These are phyloP conservation scores for Suillia variegata DNA, from an alignment of 2,888 invertebrate species.

Conservation along the genomic window DNA sequence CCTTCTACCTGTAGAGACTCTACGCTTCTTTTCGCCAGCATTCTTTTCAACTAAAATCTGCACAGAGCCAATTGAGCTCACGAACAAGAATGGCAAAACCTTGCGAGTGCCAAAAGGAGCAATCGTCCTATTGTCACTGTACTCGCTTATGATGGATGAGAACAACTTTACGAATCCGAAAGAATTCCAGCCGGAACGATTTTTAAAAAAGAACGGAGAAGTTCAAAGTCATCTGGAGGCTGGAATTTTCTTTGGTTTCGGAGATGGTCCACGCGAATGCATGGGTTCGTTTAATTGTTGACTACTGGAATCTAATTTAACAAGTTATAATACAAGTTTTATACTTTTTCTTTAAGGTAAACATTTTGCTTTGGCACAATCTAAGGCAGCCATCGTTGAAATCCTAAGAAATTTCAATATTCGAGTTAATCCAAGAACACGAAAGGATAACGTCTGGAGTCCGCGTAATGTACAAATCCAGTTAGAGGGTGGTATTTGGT, in stretches of 20 bases:
- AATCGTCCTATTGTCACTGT: slow-evolving; percentile 43
- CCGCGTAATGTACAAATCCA: slow-evolving; percentile 38
- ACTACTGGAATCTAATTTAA: too few relatives aligned
- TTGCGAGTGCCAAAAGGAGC: slow-evolving; percentile 40
- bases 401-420: slow-evolving; percentile 54
- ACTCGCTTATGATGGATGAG: slow-evolving; percentile 44
- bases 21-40: slow-evolving; percentile 49
- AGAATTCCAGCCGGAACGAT: slow-evolving; percentile 53
- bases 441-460: slow-evolving; percentile 47
- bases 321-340: too few relatives aligned
- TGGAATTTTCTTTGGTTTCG: slow-evolving; percentile 50
- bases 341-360: slow-evolving; percentile 44
- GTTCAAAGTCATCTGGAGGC: slow-evolving; percentile 45
- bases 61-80: slow-evolving; percentile 41
- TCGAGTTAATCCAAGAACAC: slow-evolving; percentile 48
- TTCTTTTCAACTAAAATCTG: slow-evolving; percentile 43
- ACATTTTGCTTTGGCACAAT: slow-evolving; percentile 54
- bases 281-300: slow-evolving; percentile 41
- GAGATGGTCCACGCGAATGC: slow-evolving; percentile 57
- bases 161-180: slow-evolving; percentile 44
- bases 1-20: slow-evolving; percentile 41
- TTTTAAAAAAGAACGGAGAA: slow-evolving; percentile 45
- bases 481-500: slow-evolving; percentile 49
- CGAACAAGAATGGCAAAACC: slow-evolving; percentile 42
- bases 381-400: slow-evolving; percentile 52